A percentile compares a stretch with the other conserved stretches of the same genome.
phyloP scores from a whole-genome alignment of 2,797 vertebrate species.

The Lepus oiostolus region DNA sequence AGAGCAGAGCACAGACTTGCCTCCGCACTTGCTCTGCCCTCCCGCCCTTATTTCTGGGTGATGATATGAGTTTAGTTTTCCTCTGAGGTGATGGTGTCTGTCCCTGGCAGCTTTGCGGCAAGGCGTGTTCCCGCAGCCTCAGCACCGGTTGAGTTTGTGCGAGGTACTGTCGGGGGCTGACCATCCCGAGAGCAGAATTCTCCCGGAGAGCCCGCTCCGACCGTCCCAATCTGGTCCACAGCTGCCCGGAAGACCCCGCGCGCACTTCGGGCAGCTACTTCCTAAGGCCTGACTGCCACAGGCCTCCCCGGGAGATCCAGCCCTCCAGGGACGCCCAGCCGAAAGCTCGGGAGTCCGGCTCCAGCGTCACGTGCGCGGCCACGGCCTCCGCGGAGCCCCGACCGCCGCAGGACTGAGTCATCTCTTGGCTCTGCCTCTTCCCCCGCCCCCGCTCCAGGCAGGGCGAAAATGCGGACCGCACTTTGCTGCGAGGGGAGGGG shows the following conservation, averaged over 20 bases:
- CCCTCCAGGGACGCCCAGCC: background rate
- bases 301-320: background rate
- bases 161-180: background rate
- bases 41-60: background rate
- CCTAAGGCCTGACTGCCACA: background rate
- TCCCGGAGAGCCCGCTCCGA: background rate
- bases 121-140: background rate
- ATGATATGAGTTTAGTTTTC: conserved; percentile 18
- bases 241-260: background rate
- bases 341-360: background rate
- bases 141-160: background rate
- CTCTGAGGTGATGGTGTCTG: background rate
- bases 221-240: background rate
- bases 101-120: background rate
- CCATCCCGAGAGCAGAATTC: background rate
- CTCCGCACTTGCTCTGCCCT: background rate
- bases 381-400: background rate
- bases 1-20: background rate
- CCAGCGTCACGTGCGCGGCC: background rate
- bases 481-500: background rate
- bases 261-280: background rate
- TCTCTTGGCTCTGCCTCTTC: background rate
- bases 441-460: background rate
- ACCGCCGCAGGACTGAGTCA: conserved; percentile 57
- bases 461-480: background rate